A percentile compares a stretch with the other conserved stretches of the same genome.
Evolutionary conservation across 2,888 invertebrate species (phyloP).

Genomic region (Amiota communis): DNA sequence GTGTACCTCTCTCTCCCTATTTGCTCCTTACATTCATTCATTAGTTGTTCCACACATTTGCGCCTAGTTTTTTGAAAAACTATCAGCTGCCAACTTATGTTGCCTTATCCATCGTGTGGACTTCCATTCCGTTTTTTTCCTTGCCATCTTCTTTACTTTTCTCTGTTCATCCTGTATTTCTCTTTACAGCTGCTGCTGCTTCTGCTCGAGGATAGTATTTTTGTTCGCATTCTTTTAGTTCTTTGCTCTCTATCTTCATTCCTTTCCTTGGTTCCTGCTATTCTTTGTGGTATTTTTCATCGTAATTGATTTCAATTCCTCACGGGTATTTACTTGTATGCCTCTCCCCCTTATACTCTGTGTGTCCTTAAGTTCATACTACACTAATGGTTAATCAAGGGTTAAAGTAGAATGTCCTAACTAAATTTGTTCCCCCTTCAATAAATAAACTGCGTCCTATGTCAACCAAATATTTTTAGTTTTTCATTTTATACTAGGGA

Average conservation of each 20-base stretch:
- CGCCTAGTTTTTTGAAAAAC: slow-evolving; percentile 46
- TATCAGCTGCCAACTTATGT: slow-evolving; percentile 51
- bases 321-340: too few species aligned
- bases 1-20: too few species aligned
- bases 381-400: slow-evolving; percentile 10
- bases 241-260: too few species aligned
- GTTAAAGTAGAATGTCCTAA: not conserved
- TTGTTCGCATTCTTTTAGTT: not conserved
- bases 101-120: too few species aligned
- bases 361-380: not conserved
- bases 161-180: slow-evolving; percentile 48
- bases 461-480: not conserved
- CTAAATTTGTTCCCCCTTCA: too few species aligned
- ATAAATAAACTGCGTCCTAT: too few species aligned
- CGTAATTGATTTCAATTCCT: slow-evolving; percentile 4
- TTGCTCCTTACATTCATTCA: not conserved
- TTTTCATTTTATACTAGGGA: not conserved
- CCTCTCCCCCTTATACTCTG: not conserved
- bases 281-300: not conserved
- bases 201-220: not conserved
- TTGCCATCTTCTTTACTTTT: too few species aligned
- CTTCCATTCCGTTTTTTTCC: too few species aligned
- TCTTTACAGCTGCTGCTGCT: slow-evolving; percentile 27
- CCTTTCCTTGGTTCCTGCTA: not conserved
- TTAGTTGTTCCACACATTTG: slow-evolving; percentile 45